A percentile compares a stretch with the other conserved stretches of the same genome.
Conservation (phyloP, 2,113 vertebrate genomes). For the Sitta europaea region DNA sequence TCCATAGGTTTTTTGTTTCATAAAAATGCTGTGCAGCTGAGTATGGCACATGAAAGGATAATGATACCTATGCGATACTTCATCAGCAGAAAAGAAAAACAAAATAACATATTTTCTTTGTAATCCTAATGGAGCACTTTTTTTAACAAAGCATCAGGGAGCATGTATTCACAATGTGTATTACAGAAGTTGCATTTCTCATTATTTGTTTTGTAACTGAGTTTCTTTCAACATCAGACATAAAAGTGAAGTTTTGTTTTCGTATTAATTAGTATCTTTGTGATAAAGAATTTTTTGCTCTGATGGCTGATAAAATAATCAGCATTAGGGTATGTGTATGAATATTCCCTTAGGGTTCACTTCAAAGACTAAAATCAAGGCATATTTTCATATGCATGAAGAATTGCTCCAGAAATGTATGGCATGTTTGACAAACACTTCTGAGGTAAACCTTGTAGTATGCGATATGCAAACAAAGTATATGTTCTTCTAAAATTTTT, state of each 20-base stretch:
- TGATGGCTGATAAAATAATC: slow-evolving; percentile 45
- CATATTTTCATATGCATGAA: background rate
- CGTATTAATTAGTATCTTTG: slow-evolving; percentile 51
- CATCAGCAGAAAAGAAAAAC: background rate
- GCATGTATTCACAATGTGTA: background rate
- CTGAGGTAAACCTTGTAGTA: background rate
- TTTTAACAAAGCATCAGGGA: slow-evolving; percentile 3
- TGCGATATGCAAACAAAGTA: background rate
- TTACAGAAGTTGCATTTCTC: slow-evolving; percentile 10
- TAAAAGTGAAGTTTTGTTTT: slow-evolving; percentile 56
- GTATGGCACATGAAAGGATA: background rate
- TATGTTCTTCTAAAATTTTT: background rate
- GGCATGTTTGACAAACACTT: slow-evolving; percentile 41
- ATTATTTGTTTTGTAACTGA: slow-evolving; percentile 52
- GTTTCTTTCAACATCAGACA: slow-evolving; percentile 33
- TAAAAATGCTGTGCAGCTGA: background rate
- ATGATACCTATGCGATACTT: background rate
- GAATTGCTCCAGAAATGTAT: slow-evolving; percentile 24
- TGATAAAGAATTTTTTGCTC: slow-evolving; percentile 43
- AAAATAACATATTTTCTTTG: background rate
- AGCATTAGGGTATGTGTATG: background rate
- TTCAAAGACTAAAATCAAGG: slow-evolving; percentile 51
- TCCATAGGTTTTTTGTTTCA: background rate
- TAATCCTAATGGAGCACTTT: background rate
- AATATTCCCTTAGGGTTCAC: slow-evolving; percentile 29